These are phyloP conservation scores for Lasioglossum villosulum DNA, from an alignment of 2,888 invertebrate genomes.

Conservation along the genomic window DNA sequence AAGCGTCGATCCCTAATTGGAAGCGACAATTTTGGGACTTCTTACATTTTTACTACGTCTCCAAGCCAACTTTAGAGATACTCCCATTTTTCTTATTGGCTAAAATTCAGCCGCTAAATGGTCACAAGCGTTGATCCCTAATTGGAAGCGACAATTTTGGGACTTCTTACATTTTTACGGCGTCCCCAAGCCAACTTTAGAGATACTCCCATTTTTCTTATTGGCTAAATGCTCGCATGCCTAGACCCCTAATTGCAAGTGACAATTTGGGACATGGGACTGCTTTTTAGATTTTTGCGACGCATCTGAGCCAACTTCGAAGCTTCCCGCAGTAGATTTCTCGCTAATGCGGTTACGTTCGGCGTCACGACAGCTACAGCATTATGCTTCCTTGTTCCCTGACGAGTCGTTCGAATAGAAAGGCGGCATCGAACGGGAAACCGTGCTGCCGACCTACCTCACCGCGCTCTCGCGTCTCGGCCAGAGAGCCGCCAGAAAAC, in stretches of 20 bases:
- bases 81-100: not conserved
- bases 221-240: not conserved
- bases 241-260: not conserved
- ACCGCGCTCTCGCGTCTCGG: slow-evolving; percentile 27
- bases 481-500: slow-evolving; percentile 56
- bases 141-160: not conserved
- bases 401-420: slow-evolving; percentile 71
- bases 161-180: not conserved
- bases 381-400: slow-evolving; percentile 70
- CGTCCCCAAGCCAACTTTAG: not conserved
- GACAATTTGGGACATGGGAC: not conserved
- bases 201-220: not conserved
- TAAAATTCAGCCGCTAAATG: no score
- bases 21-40: not conserved
- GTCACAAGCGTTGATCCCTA: not conserved
- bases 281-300: not conserved
- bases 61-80: not conserved
- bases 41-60: not conserved
- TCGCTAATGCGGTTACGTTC: slow-evolving; percentile 23
- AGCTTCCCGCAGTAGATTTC: slow-evolving; percentile 26
- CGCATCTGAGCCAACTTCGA: not conserved
- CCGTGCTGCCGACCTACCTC: slow-evolving; percentile 66
- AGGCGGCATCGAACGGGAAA: slow-evolving; percentile 64
- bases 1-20: not conserved
- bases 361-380: slow-evolving; percentile 33